Evolutionary conservation across 2,797 vertebrate genomes (phyloP).

Genomic region (Sphenodon punctatus): DNA sequence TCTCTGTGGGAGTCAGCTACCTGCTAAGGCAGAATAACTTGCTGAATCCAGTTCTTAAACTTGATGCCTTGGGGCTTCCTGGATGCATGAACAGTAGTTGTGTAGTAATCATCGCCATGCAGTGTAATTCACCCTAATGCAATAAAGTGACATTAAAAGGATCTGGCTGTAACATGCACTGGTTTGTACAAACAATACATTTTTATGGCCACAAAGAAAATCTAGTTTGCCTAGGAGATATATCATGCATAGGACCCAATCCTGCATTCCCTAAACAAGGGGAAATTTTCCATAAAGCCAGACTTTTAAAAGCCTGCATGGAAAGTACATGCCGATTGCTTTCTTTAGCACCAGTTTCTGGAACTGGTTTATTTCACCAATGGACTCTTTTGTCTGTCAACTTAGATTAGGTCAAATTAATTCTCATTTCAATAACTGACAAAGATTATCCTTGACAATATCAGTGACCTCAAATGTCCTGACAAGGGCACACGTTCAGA

Average conservation of each 20-base stretch:
- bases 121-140: constrained; percentile 1
- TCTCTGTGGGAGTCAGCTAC: not conserved
- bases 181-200: not conserved
- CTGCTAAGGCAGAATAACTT: no score
- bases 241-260: no score
- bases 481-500: constrained; percentile 61
- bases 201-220: not conserved
- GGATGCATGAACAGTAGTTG: no score
- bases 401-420: constrained; percentile 75
- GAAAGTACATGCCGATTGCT: not conserved
- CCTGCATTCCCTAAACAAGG: not conserved
- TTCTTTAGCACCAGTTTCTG: constrained; percentile 53
- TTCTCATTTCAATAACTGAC: constrained; percentile 76
- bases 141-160: not conserved
- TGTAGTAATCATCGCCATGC: no score
- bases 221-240: not conserved
- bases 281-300: not conserved
- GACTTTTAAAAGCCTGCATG: not conserved
- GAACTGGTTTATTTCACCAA: constrained; percentile 52
- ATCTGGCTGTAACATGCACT: not conserved
- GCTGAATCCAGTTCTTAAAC: no score
- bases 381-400: constrained; percentile 69
- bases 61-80: no score
- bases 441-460: constrained; percentile 73
- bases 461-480: constrained; percentile 67